A percentile compares a stretch with the other conserved stretches of the same genome.
These are phyloP conservation scores for Leucoptera coffeella DNA, from an alignment of 2,888 invertebrate species.

Conservation along the genomic window DNA sequence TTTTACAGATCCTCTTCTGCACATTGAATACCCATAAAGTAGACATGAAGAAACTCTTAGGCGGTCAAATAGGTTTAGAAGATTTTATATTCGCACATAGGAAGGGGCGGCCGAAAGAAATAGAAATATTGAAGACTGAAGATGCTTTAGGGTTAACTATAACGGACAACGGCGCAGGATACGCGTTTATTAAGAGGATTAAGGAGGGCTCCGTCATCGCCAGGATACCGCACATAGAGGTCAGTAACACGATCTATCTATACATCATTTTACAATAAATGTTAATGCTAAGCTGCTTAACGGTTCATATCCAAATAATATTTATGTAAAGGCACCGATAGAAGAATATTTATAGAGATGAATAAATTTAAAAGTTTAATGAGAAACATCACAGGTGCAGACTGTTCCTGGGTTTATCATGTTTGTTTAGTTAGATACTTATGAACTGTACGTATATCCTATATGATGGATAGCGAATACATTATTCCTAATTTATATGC, in stretches of 20 bases:
- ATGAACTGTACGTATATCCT: too few species aligned
- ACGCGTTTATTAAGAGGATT: constrained; percentile 95
- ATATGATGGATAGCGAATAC: too few species aligned
- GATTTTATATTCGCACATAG: constrained; percentile 98
- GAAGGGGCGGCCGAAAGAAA: constrained; percentile 93
- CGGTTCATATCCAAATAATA: too few species aligned
- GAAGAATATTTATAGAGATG: too few species aligned
- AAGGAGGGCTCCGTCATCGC: constrained; percentile 90
- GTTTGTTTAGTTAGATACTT: too few species aligned
- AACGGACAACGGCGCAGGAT: constrained; percentile 96
- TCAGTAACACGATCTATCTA: constrained; percentile 18
- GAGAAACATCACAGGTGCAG: too few species aligned
- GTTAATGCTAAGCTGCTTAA: too few species aligned
- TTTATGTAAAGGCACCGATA: too few species aligned
- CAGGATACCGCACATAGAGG: constrained; percentile 73
- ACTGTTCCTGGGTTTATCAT: too few species aligned
- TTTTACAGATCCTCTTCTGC: constrained; percentile 89
- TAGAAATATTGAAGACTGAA: constrained; percentile 90
- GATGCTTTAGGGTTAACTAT: constrained; percentile 94
- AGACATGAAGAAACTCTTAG: constrained; percentile 92
- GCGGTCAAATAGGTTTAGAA: constrained; percentile 94
- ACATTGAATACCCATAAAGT: constrained; percentile 97
- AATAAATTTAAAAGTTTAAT: too few species aligned
- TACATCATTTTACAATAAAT: too few species aligned
- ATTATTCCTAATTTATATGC: too few species aligned